These are phyloP conservation scores for Carapus acus DNA, from an alignment of 2,797 vertebrate genomes.

Conservation along the genomic window DNA sequence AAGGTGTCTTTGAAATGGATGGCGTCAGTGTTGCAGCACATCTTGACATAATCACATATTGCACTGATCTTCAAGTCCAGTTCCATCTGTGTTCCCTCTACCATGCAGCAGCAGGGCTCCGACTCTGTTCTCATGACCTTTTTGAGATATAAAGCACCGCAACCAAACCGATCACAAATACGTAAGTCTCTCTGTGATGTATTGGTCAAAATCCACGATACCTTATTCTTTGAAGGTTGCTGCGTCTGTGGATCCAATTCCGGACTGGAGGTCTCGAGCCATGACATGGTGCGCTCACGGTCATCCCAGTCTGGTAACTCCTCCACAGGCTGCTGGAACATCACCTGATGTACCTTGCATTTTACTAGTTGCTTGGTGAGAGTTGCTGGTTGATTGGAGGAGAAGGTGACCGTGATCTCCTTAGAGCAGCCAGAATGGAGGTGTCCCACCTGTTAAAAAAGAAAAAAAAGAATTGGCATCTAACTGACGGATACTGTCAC, in stretches of 20 bases:
- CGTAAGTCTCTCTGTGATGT: not conserved
- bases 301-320: conserved; percentile 85
- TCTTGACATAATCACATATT: conserved; percentile 69
- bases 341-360: conserved; percentile 75
- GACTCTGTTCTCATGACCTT: conserved; percentile 75
- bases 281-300: conserved; percentile 63
- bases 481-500: too few relatives aligned
- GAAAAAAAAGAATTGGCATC: too few relatives aligned
- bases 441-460: conserved; percentile 75
- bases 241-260: not conserved
- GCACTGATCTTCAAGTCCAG: conserved; percentile 74
- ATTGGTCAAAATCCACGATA: conserved; percentile 32
- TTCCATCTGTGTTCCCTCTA: conserved; percentile 72
- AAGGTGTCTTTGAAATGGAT: conserved; percentile 80
- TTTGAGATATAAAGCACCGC: conserved; percentile 9
- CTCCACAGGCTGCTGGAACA: conserved; percentile 71
- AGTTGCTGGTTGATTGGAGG: conserved; percentile 62
- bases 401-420: conserved; percentile 75
- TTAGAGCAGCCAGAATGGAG: conserved; percentile 85
- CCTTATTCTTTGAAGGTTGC: conserved; percentile 70
- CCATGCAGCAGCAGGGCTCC: conserved; percentile 71
- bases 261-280: conserved; percentile 63
- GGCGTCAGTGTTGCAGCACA: conserved; percentile 51
- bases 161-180: not conserved
- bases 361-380: conserved; percentile 65